Conservation (phyloP, 2,797 vertebrate species). For the Lutjanus argentimaculatus region DNA sequence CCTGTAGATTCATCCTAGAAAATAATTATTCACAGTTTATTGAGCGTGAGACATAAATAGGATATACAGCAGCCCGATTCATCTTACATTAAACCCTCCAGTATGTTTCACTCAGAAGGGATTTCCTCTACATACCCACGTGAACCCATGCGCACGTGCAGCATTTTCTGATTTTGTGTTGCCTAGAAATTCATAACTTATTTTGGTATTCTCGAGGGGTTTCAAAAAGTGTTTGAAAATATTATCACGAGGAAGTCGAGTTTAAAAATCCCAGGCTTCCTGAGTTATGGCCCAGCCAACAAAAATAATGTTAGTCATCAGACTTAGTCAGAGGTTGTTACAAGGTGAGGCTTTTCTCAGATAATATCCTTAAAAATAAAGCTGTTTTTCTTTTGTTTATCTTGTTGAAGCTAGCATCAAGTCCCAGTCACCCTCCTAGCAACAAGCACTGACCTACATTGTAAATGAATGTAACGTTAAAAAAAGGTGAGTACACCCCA, state of each 20-base stretch:
- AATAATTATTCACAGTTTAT: neutral
- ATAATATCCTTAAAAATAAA: conserved; percentile 44
- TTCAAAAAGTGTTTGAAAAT: conserved; percentile 71
- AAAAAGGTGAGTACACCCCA: too few relatives aligned
- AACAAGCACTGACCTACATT: conserved; percentile 19
- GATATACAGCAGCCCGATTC: neutral
- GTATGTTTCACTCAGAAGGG: neutral
- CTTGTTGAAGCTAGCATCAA: conserved; percentile 1
- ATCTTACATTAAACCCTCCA: neutral
- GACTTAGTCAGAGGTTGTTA: conserved; percentile 90
- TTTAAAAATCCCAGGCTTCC: conserved; percentile 84
- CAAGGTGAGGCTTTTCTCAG: conserved; percentile 89
- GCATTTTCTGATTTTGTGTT: conserved; percentile 54
- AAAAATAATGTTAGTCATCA: conserved; percentile 87
- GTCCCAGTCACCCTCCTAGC: conserved; percentile 16
- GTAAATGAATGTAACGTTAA: neutral
- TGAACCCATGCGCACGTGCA: conserved; percentile 6
- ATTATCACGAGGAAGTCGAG: conserved; percentile 81
- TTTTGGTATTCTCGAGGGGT: conserved; percentile 63
- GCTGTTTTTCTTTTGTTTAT: conserved; percentile 25
- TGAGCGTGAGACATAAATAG: neutral
- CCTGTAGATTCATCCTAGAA: conserved; percentile 94
- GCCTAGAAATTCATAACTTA: conserved; percentile 65
- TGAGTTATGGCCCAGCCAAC: conserved; percentile 82
- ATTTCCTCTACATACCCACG: neutral